Base-by-base conservation (phyloP, 2,888 invertebrate species). In the Bellardia pandia region DNA sequence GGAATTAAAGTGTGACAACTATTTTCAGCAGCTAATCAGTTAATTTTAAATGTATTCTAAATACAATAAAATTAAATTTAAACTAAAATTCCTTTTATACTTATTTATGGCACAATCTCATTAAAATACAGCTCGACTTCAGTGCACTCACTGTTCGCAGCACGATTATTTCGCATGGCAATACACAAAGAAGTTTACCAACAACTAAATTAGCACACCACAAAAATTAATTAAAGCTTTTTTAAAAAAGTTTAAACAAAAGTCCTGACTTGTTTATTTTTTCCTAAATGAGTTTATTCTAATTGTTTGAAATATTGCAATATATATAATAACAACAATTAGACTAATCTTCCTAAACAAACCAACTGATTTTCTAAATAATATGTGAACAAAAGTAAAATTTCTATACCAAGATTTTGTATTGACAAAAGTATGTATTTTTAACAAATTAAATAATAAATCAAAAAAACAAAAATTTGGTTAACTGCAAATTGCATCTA, bases 361-460 rank as follows among this genome's bases (percentile, higher is more conserved):
- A 42, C 42, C 3, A 42, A 42, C 11, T 42, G 42, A 5, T 33
- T 33, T 42, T 42, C 42, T 9, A 42, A 42, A 42, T 42, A 33
- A 33, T 33, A 33, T 33, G 33, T 40, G 6, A 40, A 40, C 8
- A 40, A 40, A 40, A 40, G 8, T 0, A 40, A 40, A 40, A 7
- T 40, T 40, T 8, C 42, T 42, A 9, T 13, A 6, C n/a, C 6
- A 13, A n/a, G 14, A 7, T 53, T 53, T 58, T 58, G 23, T 58
- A 14, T 11, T 23, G 14, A 11, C 13, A 58, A 23, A 51, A 48
- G 13, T 16, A 40, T 9, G 42, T 66, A 66, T 68, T 82, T 76
- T 40, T n/a, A 82, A 76, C 60, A 82, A 76, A 76, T 76, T 76
- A 53, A 83, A 75, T 58, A 74, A 51, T 30, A 58, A 78, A 66